Evolutionary conservation across 2,113 vertebrate species (phyloP).

Genomic region (Corythornis madagascariensis): DNA sequence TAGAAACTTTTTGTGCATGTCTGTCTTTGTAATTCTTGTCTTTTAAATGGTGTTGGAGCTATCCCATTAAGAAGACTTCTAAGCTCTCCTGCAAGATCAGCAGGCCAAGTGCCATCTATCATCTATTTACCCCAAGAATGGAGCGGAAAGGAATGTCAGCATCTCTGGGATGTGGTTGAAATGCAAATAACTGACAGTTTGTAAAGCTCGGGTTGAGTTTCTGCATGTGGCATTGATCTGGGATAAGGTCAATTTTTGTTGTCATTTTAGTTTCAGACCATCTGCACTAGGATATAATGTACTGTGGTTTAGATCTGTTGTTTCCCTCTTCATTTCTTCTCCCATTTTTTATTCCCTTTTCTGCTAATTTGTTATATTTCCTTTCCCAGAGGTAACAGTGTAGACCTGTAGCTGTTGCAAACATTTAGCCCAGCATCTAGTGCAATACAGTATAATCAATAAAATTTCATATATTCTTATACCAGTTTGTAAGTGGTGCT

Average conservation of each 20-base stretch:
- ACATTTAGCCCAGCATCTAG: background rate
- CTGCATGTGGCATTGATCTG: background rate
- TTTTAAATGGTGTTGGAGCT: background rate
- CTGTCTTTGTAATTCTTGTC: background rate
- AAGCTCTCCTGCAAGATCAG: background rate
- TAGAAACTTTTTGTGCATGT: background rate
- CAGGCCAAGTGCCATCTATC: background rate
- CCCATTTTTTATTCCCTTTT: background rate
- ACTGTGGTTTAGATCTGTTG: background rate
- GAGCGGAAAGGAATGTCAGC: background rate
- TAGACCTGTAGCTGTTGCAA: background rate
- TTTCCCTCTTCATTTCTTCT: slow-evolving; percentile 25
- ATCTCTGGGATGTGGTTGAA: background rate
- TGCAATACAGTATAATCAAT: background rate
- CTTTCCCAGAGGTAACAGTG: background rate
- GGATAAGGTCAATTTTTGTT: slow-evolving; percentile 31
- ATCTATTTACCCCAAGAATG: background rate
- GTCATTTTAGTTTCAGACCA: slow-evolving; percentile 25
- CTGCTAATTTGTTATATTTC: background rate
- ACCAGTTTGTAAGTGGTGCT: background rate
- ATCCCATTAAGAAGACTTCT: background rate
- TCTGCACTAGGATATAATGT: slow-evolving; percentile 20
- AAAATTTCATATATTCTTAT: background rate
- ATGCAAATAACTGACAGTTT: background rate
- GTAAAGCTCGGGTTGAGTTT: background rate